These are phyloP conservation scores for Morelia viridis DNA, from an alignment of 2,797 vertebrate species.

Conservation along the genomic window DNA sequence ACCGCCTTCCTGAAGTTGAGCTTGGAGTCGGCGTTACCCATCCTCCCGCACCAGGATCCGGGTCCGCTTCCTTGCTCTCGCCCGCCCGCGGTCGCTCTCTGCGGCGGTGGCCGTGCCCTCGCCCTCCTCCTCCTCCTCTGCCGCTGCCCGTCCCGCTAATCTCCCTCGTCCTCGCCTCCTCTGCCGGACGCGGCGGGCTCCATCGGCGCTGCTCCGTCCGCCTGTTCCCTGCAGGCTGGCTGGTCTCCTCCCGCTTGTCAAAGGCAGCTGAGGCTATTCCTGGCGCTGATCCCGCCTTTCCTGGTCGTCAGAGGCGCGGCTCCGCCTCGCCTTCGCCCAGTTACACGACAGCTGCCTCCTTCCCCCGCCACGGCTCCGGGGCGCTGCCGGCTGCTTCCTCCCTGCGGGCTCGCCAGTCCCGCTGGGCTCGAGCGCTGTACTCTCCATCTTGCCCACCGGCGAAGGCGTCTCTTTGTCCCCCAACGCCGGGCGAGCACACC, in stretches of 20 bases:
- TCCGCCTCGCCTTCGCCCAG: background rate
- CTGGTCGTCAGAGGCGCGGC: background rate
- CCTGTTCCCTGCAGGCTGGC: slow-evolving; percentile 31
- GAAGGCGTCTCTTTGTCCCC: background rate
- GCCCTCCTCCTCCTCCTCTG: background rate
- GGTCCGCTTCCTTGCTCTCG: slow-evolving; percentile 7
- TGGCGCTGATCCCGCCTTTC: background rate
- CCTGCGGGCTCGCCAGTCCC: background rate
- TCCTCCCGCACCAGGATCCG: slow-evolving; percentile 57
- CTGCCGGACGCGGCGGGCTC: slow-evolving; percentile 38
- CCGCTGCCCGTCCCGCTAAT: slow-evolving; percentile 35
- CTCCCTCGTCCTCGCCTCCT: slow-evolving; percentile 41
- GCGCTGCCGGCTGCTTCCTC: accelerated
- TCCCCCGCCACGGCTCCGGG: background rate
- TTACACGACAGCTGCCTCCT: background rate
- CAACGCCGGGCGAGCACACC: background rate
- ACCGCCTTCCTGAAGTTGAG: slow-evolving; percentile 97
- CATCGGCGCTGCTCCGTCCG: slow-evolving; percentile 5
- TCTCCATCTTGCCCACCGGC: background rate
- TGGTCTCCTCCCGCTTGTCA: slow-evolving; percentile 30
- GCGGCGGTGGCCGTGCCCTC: background rate
- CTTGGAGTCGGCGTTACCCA: slow-evolving; percentile 95
- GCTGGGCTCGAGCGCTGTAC: background rate
- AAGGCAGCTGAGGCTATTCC: slow-evolving; percentile 23
- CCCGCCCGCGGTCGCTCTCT: background rate